phyloP scores from a whole-genome alignment of 2,113 vertebrate genomes.

The Acrocephalus kingi region DNA sequence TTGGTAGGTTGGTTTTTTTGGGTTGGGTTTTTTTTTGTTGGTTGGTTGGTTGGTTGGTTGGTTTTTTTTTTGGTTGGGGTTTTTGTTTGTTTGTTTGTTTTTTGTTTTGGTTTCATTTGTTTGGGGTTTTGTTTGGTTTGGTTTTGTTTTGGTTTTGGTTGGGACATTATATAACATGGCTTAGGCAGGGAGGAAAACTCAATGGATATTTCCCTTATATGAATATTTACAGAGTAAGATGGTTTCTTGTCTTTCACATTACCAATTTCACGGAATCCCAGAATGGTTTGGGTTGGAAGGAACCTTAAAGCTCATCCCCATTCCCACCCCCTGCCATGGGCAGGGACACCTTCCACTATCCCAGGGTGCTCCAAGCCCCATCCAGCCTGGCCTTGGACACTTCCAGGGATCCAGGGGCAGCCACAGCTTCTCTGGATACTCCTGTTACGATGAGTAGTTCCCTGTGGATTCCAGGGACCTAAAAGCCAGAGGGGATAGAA shows the following conservation, averaged over 20 bases:
- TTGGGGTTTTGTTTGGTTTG: not conserved
- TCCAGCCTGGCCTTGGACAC: not conserved
- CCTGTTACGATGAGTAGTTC: not conserved
- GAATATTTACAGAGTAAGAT: not conserved
- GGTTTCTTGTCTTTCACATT: not conserved
- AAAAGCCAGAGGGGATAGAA: not conserved
- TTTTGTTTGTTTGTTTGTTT: no score
- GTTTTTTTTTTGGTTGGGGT: no score
- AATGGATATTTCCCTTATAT: not conserved
- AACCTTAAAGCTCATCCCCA: not conserved
- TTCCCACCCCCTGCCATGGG: not conserved
- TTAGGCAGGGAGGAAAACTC: not conserved
- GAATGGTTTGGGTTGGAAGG: not conserved
- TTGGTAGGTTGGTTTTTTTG: not conserved
- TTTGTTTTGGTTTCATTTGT: not conserved
- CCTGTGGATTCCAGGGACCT: not conserved
- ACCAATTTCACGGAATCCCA: not conserved
- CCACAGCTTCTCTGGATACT: not conserved
- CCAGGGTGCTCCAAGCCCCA: fast-evolving
- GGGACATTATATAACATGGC: not conserved
- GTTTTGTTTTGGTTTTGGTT: not conserved
- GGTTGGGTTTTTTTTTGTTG: no score
- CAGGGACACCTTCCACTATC: not conserved
- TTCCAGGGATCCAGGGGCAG: not conserved
- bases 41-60: not conserved